phyloP scores from a whole-genome alignment of 2,113 vertebrate genomes.

The Saimiri boliviensis region DNA sequence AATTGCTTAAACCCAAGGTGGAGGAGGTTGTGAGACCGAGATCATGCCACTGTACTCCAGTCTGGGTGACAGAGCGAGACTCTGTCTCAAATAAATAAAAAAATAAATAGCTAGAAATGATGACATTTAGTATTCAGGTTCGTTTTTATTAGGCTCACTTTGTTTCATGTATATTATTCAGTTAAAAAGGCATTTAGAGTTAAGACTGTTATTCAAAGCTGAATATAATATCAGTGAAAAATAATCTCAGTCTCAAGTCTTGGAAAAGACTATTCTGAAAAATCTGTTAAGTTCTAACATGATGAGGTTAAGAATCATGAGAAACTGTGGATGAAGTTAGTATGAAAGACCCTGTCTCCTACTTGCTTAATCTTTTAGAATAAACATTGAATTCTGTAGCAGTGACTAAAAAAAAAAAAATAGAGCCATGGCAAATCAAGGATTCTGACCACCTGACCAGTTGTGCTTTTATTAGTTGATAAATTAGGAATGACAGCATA shows the following conservation, averaged over 20 bases:
- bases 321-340: constrained; percentile 14
- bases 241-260: background rate
- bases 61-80: too few relatives aligned
- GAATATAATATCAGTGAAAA: constrained; percentile 24
- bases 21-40: too few relatives aligned
- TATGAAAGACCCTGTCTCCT: background rate
- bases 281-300: background rate
- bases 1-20: too few relatives aligned
- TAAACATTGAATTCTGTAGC: constrained; percentile 9
- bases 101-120: background rate
- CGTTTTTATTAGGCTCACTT: background rate
- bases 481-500: background rate
- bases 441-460: background rate
- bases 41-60: too few relatives aligned
- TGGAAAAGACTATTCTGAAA: constrained; percentile 1
- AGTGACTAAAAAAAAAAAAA: background rate
- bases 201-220: background rate
- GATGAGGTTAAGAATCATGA: constrained; percentile 2
- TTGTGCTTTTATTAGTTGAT: constrained; percentile 27
- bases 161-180: background rate
- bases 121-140: background rate
- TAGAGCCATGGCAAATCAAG: constrained; percentile 1
- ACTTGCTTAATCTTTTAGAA: constrained; percentile 25
- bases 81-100: too few relatives aligned
- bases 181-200: background rate